Percentiles rank a stretch among this genome's conserved stretches.
Conservation (phyloP, 2,888 invertebrate species). For the Agonopterix subpropinquella region DNA sequence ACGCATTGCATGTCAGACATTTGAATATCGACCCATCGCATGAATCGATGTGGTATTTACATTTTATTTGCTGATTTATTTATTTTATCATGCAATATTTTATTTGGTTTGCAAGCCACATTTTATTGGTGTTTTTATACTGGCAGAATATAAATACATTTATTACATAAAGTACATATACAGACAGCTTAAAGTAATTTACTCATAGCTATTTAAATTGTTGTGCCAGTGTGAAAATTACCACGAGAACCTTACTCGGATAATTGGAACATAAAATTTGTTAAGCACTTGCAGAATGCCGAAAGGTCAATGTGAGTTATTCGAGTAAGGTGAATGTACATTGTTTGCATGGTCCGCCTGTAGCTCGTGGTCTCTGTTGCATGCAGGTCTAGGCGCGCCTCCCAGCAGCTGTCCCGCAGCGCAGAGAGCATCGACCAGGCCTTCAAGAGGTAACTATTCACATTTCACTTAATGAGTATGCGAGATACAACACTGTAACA, state of each 20-base stretch:
- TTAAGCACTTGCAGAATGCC: background rate
- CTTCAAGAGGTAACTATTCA: constrained; percentile 70
- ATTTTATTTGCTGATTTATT: constrained; percentile 28
- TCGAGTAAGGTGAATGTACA: constrained; percentile 1
- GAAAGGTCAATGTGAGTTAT: constrained; percentile 3
- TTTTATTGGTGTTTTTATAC: constrained; percentile 30
- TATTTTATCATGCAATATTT: constrained; percentile 19
- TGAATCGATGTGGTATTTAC: constrained; percentile 36
- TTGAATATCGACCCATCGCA: constrained; percentile 35
- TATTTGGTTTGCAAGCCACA: constrained; percentile 26
- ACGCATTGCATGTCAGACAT: constrained; percentile 31
- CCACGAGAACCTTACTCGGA: constrained; percentile 3
- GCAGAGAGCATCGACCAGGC: constrained; percentile 79
- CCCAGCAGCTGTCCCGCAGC: constrained; percentile 85
- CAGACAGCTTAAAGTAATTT: too few relatives aligned
- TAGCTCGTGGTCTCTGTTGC: constrained; percentile 73
- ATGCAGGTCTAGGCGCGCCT: constrained; percentile 90
- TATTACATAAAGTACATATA: constrained; percentile 1
- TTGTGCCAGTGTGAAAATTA: constrained; percentile 5
- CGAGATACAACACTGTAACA: background rate
- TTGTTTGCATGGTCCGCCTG: constrained; percentile 54
- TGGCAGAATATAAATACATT: constrained; percentile 10
- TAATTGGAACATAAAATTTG: background rate
- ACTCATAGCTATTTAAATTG: background rate
- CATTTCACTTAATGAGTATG: background rate